Evolutionary conservation across 2,888 invertebrate genomes (phyloP), one percentile per base, ranked within the genome.

Genomic region (Ypsolopha scabrella): DNA sequence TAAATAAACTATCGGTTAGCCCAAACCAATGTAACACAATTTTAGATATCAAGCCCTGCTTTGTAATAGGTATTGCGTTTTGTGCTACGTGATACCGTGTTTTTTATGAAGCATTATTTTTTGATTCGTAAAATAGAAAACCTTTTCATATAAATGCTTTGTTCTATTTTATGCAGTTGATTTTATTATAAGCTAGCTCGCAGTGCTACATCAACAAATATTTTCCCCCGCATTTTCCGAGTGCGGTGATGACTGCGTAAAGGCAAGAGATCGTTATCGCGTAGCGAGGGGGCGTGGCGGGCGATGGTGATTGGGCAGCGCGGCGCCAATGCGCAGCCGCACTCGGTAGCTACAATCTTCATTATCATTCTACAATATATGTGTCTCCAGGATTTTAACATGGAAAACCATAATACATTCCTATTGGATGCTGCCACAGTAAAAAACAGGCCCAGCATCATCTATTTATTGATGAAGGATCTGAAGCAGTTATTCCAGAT

Each of bases 271-370:
- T 33, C 0, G 38, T 48, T n/a, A 9, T 13, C 9, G 35, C 46
- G 48, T 48, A 46, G 46, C 53, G 60, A 55, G 72, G 70, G 76
- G 85, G 86, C 83, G 86, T 77, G 75, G 64, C 76, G 63, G 62
- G 59, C 61, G 61, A 62, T 68, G 69, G 67, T 70, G 69, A 85
- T 83, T 85, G 86, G 85, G 69, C 69, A 71, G 62, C 54, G 61
- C 68, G 66, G 70, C 78, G 67, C 86, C 86, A 85, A 86, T 85
- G 81, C 83, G 82, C 80, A 70, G 80, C 80, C 69, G 70, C 66
- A 78, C 82, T 78, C 83, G 63, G 85, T 77, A 85, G 85, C 76
- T 48, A 60, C 24, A 24, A 24, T 24, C 24, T 24, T 24, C 24
- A 24, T 24, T 24, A 24, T 24, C 24, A 24, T 24, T 24, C 24